Evolutionary conservation across 2,888 invertebrate genomes (phyloP), one percentile per base, ranked within the genome.

Genomic region (Lamproptera curius): DNA sequence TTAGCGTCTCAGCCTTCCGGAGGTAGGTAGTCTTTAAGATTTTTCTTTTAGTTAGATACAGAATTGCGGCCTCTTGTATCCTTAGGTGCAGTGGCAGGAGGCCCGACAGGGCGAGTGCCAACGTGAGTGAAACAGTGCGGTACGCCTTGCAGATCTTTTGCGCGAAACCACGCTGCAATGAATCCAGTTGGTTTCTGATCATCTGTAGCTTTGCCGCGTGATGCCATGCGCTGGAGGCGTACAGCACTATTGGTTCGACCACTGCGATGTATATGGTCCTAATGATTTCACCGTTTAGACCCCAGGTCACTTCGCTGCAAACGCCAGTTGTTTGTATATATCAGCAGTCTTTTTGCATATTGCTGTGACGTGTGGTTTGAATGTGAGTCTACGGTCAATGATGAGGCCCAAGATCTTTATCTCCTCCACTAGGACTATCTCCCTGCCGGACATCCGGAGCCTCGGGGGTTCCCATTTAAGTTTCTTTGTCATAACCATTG

Each of bases 31-130:
- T 15, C 10, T 11, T n/a, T 8, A 0, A 38, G 23, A 0, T 20
- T 1, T 17, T 31, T 44, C 20, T 6, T 55, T 45, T 51, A 4
- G 26, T 17, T n/a, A 38, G 13, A 11, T 46, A 56, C 0, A 56
- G 39, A 0, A 2, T 15, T 1, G 51, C 53, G 0, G 46, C 40
- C 38, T 62, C 59, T 8, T 16, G 33, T 0, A 59, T 39, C 17
- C 58, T 40, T 0, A 60, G 42, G 46, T 31, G 11, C 2, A 31
- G 31, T 31, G 31, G 31, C 1, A 31, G 31, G n/a, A 31, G 6
- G n/a, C 31, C n/a, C 11, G 31, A 31, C 11, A 31, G n/a, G 31
- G 11, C n/a, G 10, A 36, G n/a, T 9, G 31, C 31, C 11, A 13
- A 31, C n/a, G n/a, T 31, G 31, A 31, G 31, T 6, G 31, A 31